A percentile compares a stretch with the other conserved stretches of the same genome.
Conservation (phyloP, 2,888 invertebrate species). For the Ophion obscuratus region DNA sequence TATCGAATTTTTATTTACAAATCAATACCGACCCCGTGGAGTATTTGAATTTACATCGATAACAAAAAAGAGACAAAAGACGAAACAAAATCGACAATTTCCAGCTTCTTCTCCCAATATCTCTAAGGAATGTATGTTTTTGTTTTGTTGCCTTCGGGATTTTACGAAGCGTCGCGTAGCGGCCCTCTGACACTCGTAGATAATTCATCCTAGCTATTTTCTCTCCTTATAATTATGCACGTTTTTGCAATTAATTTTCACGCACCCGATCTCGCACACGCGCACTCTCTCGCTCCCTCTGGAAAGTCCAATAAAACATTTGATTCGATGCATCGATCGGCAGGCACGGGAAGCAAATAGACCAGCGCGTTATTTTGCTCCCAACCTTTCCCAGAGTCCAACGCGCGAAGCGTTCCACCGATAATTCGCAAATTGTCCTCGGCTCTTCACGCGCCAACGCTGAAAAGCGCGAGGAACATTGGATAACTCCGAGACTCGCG, state of each 20-base stretch:
- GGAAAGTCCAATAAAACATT: slow-evolving; percentile 9
- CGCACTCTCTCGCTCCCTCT: background rate
- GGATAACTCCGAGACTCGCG: too few species aligned
- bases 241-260: background rate
- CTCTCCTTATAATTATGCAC: slow-evolving; percentile 6
- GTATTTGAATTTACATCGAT: slow-evolving; percentile 35
- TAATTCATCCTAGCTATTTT: slow-evolving; percentile 36
- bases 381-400: background rate
- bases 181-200: slow-evolving; percentile 13
- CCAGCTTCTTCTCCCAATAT: slow-evolving; percentile 34
- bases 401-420: too few species aligned
- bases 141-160: background rate
- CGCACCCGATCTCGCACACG: background rate
- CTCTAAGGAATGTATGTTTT: slow-evolving; percentile 58
- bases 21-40: slow-evolving; percentile 42
- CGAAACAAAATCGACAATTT: slow-evolving; percentile 39
- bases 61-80: slow-evolving; percentile 16
- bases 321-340: slow-evolving; percentile 12
- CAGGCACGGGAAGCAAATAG: background rate
- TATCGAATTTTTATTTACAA: slow-evolving; percentile 57
- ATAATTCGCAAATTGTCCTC: too few species aligned
- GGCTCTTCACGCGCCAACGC: too few species aligned
- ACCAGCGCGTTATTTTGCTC: background rate
- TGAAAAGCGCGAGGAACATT: too few species aligned
- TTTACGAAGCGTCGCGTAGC: background rate